Base-by-base conservation (phyloP, 2,797 vertebrate species). In the Remorina albescens region DNA sequence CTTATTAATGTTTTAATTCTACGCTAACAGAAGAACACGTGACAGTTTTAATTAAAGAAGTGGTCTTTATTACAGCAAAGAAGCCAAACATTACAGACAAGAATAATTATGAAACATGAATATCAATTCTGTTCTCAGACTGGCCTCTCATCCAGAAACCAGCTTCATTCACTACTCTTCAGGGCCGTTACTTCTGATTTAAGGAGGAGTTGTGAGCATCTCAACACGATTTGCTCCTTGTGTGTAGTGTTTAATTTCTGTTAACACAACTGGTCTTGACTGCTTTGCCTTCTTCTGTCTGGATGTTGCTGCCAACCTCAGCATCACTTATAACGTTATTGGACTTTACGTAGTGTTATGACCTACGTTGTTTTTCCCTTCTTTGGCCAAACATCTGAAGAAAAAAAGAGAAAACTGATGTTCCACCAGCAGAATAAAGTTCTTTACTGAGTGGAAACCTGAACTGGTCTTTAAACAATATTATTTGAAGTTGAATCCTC, bases 11-110 rank as follows among this genome's bases (percentile, higher is more conserved):
- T 53, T 16, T 16, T 12, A 16, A 51, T 11, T 39, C 25, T 30
- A 6, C 39, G 32, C 7, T 1, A 8, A 30, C 28, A 67, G 28
- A 76, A 67, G 25, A 76, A 55, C 21, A 67, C 16, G 16, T 4
- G 15, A 42, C 21, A 0, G 25, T 19, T 85, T 80, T 90, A 76
- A 71, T 91, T 84, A 93, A 90, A 92, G 86, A 89, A 90, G 87
- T 90, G 82, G 74, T 91, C 84, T 92, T 93, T 92, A 93, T 91
- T 93, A 93, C 92, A 93, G 91, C 91, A 92, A 93, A 93, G 85
- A 93, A 93, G 90, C 87, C 91, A 92, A 93, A 92, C 91, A 85
- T 93, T 92, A 93, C 92, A 93, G 91, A 93, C 90, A 93, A 90
- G 80, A 90, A 89, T 89, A 91, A 89, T 89, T 75, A 88, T 92